These are phyloP conservation scores for Tor tambroides DNA, from an alignment of 2,113 vertebrate species.

Conservation along the genomic window DNA sequence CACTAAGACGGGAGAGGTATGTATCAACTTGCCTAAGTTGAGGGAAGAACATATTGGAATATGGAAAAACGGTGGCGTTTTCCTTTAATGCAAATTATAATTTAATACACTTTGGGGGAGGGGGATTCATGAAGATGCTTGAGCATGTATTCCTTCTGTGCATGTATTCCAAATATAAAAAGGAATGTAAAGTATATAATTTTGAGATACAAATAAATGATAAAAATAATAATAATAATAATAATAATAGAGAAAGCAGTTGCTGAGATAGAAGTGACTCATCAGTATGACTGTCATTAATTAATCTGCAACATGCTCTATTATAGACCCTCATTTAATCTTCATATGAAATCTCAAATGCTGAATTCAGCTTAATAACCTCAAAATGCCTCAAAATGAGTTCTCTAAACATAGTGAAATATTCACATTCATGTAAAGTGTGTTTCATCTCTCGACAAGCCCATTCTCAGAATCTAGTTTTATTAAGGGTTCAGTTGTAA, in stretches of 20 bases:
- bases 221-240: too few species aligned
- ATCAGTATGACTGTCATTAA: not conserved
- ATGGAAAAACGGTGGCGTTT: too few species aligned
- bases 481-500: constrained; percentile 18
- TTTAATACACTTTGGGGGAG: not conserved
- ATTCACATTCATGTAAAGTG: not conserved
- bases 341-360: not conserved
- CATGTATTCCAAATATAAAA: not conserved
- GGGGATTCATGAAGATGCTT: not conserved
- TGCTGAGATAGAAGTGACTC: not conserved
- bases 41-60: too few species aligned
- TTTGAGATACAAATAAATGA: not conserved
- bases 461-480: not conserved
- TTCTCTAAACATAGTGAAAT: not conserved
- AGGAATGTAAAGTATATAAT: not conserved
- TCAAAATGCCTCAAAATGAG: not conserved
- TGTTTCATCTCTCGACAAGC: not conserved
- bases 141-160: not conserved
- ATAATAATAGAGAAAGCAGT: not conserved
- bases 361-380: not conserved
- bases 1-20: too few species aligned
- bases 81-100: not conserved
- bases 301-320: not conserved
- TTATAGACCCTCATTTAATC: not conserved
- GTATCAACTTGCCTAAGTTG: too few species aligned